Evolutionary conservation across 2,888 invertebrate species (phyloP), one percentile per base, ranked within the genome.

Genomic region (Tenthredo amoena): DNA sequence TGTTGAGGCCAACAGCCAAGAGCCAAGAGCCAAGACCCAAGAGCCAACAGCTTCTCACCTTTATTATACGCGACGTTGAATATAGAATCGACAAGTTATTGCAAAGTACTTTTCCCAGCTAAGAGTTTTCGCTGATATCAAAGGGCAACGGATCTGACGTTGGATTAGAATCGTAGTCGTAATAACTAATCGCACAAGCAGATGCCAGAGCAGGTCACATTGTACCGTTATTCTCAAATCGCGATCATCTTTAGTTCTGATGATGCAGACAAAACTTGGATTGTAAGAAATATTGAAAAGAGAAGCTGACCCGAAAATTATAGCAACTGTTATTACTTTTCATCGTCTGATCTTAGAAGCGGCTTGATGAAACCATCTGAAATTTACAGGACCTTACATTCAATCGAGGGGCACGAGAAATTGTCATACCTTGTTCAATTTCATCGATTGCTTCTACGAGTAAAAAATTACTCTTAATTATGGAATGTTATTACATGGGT

Each of bases 1-100:
- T 81, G 81, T 81, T 40, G 81, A 81, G 62, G 62, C 62, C 55
- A 77, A 77, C 55, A 47, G 76, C 76, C 37, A 37, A 47, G 47
- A 76, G 76, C 47, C 76, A 50, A 76, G 6, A 43, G 77, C 77
- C 40, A 74, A 31, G n/a, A 77, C 55, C 55, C 77, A 43, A 77
- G 34, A 77, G 55, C 77, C 58, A 81, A 81, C 81, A 81, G 81
- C 81, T 81, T 62, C 40, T 81, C 81, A 81, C 81, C 81, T 81
- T 81, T 62, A 62, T 81, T 40, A 81, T 62, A 62, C 62, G 37
- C 81, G 40, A 58, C 81, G 58, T 81, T 81, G 81, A 58, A 62
- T 81, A 62, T 62, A 62, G 62, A 81, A 81, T 81, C 58, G 81
- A 81, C 81, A 81, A 81, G 81, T 81, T 81, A 81, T 81, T 62